phyloP scores from a whole-genome alignment of 2,888 invertebrate genomes.

The Sipha maydis region DNA sequence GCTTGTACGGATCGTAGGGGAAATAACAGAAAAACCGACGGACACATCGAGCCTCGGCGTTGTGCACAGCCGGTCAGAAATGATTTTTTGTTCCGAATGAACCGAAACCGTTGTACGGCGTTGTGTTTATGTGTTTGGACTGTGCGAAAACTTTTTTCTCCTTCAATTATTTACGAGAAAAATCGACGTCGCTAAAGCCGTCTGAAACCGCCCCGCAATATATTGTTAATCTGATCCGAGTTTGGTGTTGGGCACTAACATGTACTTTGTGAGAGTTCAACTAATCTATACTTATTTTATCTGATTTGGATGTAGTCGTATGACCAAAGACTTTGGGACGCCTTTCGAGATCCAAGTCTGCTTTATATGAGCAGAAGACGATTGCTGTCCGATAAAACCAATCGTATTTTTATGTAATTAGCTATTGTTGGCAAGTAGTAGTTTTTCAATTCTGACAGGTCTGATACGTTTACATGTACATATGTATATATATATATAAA shows the following conservation, averaged over 20 bases:
- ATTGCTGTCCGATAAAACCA: slow-evolving; percentile 33
- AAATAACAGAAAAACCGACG: neutral
- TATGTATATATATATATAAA: neutral
- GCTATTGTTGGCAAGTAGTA: slow-evolving; percentile 51
- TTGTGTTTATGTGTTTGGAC: neutral
- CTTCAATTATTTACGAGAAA: slow-evolving; percentile 51
- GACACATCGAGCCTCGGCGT: neutral
- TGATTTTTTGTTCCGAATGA: slow-evolving; percentile 2
- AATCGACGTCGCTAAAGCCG: slow-evolving; percentile 30
- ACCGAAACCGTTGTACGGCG: slow-evolving; percentile 24
- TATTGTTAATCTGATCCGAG: slow-evolving; percentile 55
- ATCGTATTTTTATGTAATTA: slow-evolving; percentile 60
- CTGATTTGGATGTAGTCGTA: slow-evolving; percentile 53
- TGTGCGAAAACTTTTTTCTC: slow-evolving; percentile 23
- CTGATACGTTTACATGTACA: neutral
- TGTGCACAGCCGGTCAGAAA: neutral
- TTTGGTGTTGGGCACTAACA: slow-evolving; percentile 48
- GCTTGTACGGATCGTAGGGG: too few species aligned
- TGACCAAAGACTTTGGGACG: slow-evolving; percentile 50
- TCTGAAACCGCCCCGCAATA: neutral
- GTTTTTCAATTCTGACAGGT: slow-evolving; percentile 56
- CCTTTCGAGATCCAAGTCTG: slow-evolving; percentile 42
- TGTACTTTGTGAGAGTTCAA: slow-evolving; percentile 44
- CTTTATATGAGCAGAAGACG: neutral
- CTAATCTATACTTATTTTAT: slow-evolving; percentile 57